Evolutionary conservation across 2,113 vertebrate species (phyloP), one percentile per base, ranked within the genome.

Genomic region (Archocentrus centrarchus): DNA sequence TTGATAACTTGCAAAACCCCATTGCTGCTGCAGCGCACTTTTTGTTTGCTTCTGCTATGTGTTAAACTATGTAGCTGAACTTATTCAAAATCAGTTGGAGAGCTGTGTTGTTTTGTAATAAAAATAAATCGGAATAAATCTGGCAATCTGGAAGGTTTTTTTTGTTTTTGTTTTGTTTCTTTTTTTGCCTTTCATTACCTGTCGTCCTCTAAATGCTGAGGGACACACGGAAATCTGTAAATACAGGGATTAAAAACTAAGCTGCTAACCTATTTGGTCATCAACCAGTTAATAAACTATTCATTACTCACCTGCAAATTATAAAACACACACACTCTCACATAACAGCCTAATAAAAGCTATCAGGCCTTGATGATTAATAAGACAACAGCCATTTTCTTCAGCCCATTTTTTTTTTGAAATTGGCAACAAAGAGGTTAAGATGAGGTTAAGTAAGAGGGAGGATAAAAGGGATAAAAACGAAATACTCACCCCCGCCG

Each of bases 401-500:
- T 20, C n/a, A 61, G 59, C 37, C 61, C 11, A 32, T 63, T 37
- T 35, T 14, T 37, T 35, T 14, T 30, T 30, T 5, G 5, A 30
- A 30, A 30, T 3, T 3, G 30, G 47, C 37, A 64, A 22, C 35
- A 8, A 44, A 66, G n/a, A 17, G 61, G 39, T 63, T 37, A 37
- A 14, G 14, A 35, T 1, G n/a, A 27, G 39, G 39, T 24, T 17
- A 53, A 55, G 10, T 13, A 55, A 32, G 27, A 14, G 22, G 22
- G 0, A 76, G 22, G 47, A 20, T 47, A 17, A 53, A 77, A 73
- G 0, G 41, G 3, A 75, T 27, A 27, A 27, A 27, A 27, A 27
- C 27, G 4, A 75, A 68, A 62, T 13, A 80, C 94, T 91, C 14
- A 94, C 93, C 93, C 6, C 93, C 93, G 20, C 94, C 94, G 59